Evolutionary conservation across 1,140 invertebrate genomes (phyloP).

Genomic region (Steinernema feltiae): DNA sequence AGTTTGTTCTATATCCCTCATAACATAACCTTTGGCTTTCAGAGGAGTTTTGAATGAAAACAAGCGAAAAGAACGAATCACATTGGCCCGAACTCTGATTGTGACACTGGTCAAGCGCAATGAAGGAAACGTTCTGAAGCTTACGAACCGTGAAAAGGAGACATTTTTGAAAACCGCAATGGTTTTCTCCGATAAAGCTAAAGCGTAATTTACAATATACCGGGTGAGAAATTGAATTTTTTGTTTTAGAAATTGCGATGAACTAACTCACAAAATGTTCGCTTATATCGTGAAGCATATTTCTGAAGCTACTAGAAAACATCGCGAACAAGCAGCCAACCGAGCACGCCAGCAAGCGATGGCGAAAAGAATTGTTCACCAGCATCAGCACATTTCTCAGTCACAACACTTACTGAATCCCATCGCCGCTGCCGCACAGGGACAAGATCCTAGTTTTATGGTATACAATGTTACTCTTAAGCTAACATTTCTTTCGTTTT

Average conservation of each 20-base stretch:
- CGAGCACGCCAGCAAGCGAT: not conserved
- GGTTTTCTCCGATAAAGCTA: not conserved
- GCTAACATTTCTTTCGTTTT: too few species aligned
- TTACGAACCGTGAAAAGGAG: not conserved
- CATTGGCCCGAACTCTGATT: not conserved
- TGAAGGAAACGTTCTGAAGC: constrained; percentile 1
- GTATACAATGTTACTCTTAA: too few species aligned
- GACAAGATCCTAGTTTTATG: too few species aligned
- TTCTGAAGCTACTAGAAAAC: not conserved
- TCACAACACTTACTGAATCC: too few species aligned
- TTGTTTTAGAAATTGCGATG: not conserved
- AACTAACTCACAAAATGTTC: not conserved
- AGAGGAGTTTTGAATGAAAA: not conserved
- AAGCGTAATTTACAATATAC: not conserved
- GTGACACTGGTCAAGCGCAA: not conserved
- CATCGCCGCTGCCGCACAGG: too few species aligned
- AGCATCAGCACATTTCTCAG: too few species aligned
- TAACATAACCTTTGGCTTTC: not conserved
- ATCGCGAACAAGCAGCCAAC: not conserved
- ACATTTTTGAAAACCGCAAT: not conserved
- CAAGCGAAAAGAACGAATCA: not conserved
- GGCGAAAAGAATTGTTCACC: too few species aligned
- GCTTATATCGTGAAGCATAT: not conserved
- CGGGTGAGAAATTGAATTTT: not conserved
- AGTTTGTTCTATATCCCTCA: not conserved